Evolutionary conservation across 2,113 vertebrate species (phyloP).

Genomic region (Phylloscopus trochiloides): DNA sequence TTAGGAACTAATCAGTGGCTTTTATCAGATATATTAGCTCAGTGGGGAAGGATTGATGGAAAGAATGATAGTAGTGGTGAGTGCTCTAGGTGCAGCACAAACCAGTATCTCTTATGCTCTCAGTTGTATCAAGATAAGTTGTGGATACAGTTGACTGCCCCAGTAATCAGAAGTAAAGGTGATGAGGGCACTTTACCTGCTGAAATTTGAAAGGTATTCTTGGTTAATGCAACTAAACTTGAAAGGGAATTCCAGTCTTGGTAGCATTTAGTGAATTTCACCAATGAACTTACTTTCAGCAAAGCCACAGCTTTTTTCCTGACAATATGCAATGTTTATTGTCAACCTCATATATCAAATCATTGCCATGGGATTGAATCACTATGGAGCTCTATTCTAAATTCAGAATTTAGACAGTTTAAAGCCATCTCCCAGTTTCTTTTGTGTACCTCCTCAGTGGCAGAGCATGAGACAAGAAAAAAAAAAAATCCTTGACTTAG

Average conservation of each 20-base stretch:
- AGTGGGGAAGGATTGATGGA: not conserved
- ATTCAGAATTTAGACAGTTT: not conserved
- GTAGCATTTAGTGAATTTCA: not conserved
- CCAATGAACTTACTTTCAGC: not conserved
- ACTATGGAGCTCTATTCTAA: not conserved
- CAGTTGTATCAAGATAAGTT: not conserved
- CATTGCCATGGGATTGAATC: not conserved
- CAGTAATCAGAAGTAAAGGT: not conserved
- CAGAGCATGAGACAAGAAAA: not conserved
- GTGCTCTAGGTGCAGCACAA: not conserved
- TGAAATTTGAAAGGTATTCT: not conserved
- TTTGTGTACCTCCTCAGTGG: not conserved
- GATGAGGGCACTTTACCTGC: not conserved
- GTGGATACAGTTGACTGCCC: not conserved
- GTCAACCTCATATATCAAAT: not conserved
- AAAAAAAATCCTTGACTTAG: not conserved
- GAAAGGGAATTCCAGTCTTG: not conserved
- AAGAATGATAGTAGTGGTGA: not conserved
- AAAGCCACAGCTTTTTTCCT: not conserved
- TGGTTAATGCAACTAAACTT: not conserved
- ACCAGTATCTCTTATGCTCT: not conserved
- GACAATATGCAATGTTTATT: not conserved
- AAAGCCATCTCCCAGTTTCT: not conserved
- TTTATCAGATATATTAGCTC: not conserved
- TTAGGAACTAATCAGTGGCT: not conserved